phyloP scores from a whole-genome alignment of 1,140 invertebrate genomes.

The Ips typographus region DNA sequence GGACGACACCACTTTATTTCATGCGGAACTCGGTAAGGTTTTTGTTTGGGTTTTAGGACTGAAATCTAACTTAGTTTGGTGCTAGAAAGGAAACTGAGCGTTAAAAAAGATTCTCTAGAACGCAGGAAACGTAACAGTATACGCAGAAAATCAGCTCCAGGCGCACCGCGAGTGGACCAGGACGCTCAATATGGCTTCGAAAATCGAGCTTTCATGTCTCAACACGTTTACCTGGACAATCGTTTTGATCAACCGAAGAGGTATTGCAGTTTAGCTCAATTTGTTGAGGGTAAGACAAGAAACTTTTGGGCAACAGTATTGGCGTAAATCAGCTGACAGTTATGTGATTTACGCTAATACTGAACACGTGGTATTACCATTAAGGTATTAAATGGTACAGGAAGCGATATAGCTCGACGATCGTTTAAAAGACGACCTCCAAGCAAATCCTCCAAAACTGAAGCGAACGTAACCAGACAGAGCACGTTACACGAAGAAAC shows the following conservation, averaged over 20 bases:
- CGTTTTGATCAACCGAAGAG: slow-evolving; percentile 57
- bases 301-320: neutral
- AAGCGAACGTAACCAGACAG: slow-evolving; percentile 47
- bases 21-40: slow-evolving; percentile 56
- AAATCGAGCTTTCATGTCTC: slow-evolving; percentile 61
- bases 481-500: slow-evolving; percentile 45
- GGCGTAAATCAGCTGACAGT: no score
- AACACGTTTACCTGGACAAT: slow-evolving; percentile 57
- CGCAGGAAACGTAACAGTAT: slow-evolving; percentile 54
- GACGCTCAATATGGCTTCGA: slow-evolving; percentile 65
- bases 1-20: slow-evolving; percentile 65
- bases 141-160: slow-evolving; percentile 51
- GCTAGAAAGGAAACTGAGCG: slow-evolving; percentile 39
- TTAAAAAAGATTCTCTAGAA: slow-evolving; percentile 50
- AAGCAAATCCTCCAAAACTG: slow-evolving; percentile 47
- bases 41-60: neutral
- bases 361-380: no score
- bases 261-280: slow-evolving; percentile 73
- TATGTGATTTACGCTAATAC: no score
- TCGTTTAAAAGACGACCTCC: slow-evolving; percentile 61
- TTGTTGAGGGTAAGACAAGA: slow-evolving; percentile 65
- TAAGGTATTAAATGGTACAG: neutral
- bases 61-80: neutral
- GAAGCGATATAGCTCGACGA: slow-evolving; percentile 57
- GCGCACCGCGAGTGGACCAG: slow-evolving; percentile 56